A percentile compares a stretch with the other conserved stretches of the same genome.
Conservation (phyloP, 2,113 vertebrate species). For the Orientallactaga bullata region DNA sequence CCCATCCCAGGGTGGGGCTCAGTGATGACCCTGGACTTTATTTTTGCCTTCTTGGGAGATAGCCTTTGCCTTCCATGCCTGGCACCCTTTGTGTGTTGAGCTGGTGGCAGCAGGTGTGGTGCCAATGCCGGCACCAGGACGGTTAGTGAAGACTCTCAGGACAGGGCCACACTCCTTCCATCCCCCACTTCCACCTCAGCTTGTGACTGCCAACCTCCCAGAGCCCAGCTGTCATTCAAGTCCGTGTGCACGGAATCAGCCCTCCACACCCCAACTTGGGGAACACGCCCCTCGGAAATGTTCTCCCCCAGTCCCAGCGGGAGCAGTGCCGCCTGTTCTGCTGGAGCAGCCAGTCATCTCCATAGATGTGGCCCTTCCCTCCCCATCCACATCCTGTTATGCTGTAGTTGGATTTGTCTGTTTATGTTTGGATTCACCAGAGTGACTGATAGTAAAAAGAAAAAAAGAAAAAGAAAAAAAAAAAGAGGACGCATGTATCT, state of each 20-base stretch:
- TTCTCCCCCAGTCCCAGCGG: constrained; percentile 3
- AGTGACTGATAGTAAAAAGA: constrained; percentile 81
- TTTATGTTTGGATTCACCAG: constrained; percentile 86
- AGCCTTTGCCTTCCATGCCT: not conserved
- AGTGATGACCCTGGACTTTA: not conserved
- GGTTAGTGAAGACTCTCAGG: not conserved
- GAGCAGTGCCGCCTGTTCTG: constrained; percentile 59
- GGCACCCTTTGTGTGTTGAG: not conserved
- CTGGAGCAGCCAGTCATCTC: constrained; percentile 84
- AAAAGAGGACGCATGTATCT: constrained; percentile 75
- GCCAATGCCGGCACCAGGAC: not conserved
- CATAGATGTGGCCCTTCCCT: constrained; percentile 81
- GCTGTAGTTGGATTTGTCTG: constrained; percentile 85
- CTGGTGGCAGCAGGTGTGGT: not conserved
- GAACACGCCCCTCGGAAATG: not conserved
- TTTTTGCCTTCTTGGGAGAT: not conserved
- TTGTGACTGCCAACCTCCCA: constrained; percentile 38
- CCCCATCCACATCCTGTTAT: constrained; percentile 78
- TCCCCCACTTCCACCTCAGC: not conserved
- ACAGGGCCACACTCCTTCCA: not conserved
- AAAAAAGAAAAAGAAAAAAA: not conserved
- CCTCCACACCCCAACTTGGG: not conserved
- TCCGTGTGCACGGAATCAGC: constrained; percentile 7
- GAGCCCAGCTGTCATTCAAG: not conserved
- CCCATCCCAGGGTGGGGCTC: not conserved